These are phyloP conservation scores for Melanotaenia parkinsoni DNA, from an alignment of 2,797 vertebrate species.

Conservation along the genomic window DNA sequence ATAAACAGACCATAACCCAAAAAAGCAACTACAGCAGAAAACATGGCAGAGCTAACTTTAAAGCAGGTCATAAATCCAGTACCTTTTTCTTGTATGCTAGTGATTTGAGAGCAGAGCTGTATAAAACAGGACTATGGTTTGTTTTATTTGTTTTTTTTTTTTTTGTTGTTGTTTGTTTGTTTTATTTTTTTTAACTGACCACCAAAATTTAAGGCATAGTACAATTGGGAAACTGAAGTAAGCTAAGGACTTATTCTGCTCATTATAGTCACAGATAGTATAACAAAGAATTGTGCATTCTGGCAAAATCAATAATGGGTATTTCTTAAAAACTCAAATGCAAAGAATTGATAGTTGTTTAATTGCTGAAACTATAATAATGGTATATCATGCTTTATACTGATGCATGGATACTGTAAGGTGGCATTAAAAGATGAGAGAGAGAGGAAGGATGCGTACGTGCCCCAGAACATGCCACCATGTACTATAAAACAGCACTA, in stretches of 20 bases:
- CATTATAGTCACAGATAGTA: not conserved
- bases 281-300: not conserved
- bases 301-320: not conserved
- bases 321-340: not conserved
- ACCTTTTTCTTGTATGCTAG: not conserved
- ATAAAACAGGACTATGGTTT: too few species aligned
- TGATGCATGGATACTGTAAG: not conserved
- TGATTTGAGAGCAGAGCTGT: not conserved
- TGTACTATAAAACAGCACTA: constrained; percentile 15
- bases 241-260: not conserved
- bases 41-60: not conserved
- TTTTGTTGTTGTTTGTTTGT: too few species aligned
- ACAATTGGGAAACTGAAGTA: not conserved
- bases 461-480: constrained; percentile 28
- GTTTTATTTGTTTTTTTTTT: too few species aligned
- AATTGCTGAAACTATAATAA: not conserved
- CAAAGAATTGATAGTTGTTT: not conserved
- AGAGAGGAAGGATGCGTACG: constrained; percentile 31
- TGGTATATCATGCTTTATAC: not conserved
- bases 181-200: not conserved
- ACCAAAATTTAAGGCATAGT: not conserved
- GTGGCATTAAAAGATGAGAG: constrained; percentile 1
- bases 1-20: not conserved
- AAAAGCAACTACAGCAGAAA: not conserved
- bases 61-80: not conserved